Evolutionary conservation across 1,140 invertebrate genomes (phyloP).

Genomic region (Drosophila seguyi): DNA sequence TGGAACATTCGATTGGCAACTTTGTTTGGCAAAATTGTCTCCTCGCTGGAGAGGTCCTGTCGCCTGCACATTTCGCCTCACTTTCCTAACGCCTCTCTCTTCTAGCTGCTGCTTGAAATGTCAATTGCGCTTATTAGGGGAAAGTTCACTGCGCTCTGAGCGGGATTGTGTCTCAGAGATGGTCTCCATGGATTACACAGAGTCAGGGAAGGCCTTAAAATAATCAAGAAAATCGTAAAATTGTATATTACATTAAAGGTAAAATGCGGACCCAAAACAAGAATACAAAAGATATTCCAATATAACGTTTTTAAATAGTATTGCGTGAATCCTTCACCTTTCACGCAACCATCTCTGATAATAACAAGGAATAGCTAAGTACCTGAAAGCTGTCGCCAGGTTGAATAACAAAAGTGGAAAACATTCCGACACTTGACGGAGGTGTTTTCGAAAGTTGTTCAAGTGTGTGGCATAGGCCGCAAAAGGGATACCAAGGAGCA

Average conservation of each 20-base stretch:
- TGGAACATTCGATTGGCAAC: conserved; percentile 45
- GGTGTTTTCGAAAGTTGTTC: conserved; percentile 50
- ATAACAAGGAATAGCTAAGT: conserved; percentile 24
- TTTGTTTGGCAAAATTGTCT: conserved; percentile 49
- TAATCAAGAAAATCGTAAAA: neutral
- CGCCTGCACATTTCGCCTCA: conserved; percentile 15
- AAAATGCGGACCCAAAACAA: no score
- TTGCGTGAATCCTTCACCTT: no score
- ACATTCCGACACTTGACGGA: conserved; percentile 46
- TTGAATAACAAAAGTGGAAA: conserved; percentile 36
- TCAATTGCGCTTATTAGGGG: conserved; percentile 73
- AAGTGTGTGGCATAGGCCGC: conserved; percentile 37
- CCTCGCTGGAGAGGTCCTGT: neutral
- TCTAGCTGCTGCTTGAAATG: conserved; percentile 48
- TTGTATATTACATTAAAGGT: neutral
- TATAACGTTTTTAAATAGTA: no score
- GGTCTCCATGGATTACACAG: neutral
- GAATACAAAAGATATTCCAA: no score
- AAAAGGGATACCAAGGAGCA: neutral
- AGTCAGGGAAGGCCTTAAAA: neutral
- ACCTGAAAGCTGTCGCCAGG: conserved; percentile 17
- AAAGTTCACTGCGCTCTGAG: conserved; percentile 65
- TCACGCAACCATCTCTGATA: conserved; percentile 22
- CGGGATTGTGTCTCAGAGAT: conserved; percentile 15
- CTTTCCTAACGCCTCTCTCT: neutral